Percentiles rank a stretch among this genome's conserved stretches.
Evolutionary conservation across 35 echinoderm and acorn worm species (phyloP).

Genomic region (Patiria miniata): DNA sequence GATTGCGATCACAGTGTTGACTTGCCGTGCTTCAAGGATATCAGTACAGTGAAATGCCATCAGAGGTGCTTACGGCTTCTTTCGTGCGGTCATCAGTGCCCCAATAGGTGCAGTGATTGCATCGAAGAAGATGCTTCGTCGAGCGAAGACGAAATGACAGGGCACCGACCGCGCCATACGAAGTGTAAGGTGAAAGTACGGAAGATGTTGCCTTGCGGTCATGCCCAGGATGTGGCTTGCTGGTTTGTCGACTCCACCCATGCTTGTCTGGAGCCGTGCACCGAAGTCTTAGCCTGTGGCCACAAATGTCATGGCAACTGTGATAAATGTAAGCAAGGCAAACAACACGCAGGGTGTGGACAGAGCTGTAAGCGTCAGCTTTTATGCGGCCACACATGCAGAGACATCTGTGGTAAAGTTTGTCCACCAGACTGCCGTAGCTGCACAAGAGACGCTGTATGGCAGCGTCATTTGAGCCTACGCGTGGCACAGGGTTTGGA

Average conservation of each 20-base stretch:
- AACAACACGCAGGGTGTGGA: constrained; percentile 54
- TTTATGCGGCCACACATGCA: constrained; percentile 47
- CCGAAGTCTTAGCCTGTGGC: constrained; percentile 55
- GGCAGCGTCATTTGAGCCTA: too few relatives aligned
- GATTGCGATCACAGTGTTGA: background rate
- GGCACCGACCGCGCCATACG: too few relatives aligned
- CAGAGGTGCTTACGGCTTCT: constrained; percentile 34
- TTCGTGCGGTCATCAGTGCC: constrained; percentile 72
- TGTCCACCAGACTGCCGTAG: constrained; percentile 32
- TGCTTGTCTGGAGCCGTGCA: constrained; percentile 10
- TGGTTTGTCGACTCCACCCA: background rate
- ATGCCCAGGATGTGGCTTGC: constrained; percentile 16
- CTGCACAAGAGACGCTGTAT: background rate
- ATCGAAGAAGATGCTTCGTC: too few relatives aligned
- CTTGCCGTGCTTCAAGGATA: constrained; percentile 44
- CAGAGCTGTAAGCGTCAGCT: constrained; percentile 22
- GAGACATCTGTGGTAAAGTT: constrained; percentile 22
- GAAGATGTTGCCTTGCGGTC: constrained; percentile 50
- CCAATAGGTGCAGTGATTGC: constrained; percentile 55
- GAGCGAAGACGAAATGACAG: too few relatives aligned
- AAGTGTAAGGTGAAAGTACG: too few relatives aligned
- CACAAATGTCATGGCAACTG: constrained; percentile 64
- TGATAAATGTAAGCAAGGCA: constrained; percentile 40
- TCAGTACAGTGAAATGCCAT: constrained; percentile 35
- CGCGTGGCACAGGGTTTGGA: background rate